phyloP scores from a whole-genome alignment of 2,888 invertebrate genomes.

The Catocala fraxini region DNA sequence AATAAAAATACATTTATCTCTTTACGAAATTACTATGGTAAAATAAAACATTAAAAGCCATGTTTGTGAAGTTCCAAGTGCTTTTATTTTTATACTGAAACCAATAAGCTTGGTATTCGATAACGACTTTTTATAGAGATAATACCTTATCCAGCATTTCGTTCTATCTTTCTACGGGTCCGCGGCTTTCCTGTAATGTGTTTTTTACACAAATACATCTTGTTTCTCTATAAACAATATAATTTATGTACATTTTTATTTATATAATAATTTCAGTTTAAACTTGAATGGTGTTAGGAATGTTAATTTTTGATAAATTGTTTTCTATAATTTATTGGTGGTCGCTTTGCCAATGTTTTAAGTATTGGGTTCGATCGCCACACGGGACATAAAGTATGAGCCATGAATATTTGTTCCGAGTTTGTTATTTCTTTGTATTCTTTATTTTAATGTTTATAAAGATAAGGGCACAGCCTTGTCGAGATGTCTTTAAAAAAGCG shows the following conservation, averaged over 20 bases:
- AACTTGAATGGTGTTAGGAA: no score
- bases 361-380: no score
- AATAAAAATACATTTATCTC: slow-evolving; percentile 6
- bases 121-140: slow-evolving; percentile 34
- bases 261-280: no score
- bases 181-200: not conserved
- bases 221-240: not conserved
- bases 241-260: no score
- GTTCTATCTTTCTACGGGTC: slow-evolving; percentile 20
- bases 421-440: no score
- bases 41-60: slow-evolving; percentile 20
- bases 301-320: not conserved
- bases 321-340: not conserved
- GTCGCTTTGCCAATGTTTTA: not conserved
- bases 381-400: no score
- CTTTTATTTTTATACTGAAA: slow-evolving; percentile 32
- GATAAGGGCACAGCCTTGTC: no score
- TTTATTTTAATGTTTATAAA: no score
- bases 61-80: slow-evolving; percentile 11
- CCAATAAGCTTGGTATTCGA: slow-evolving; percentile 36
- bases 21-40: not conserved
- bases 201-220: not conserved
- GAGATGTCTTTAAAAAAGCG: no score
- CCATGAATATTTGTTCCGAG: no score
- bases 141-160: slow-evolving; percentile 33